A percentile compares a stretch with the other conserved stretches of the same genome.
phyloP scores from a whole-genome alignment of 2,113 vertebrate species.

The Cololabis saira region DNA sequence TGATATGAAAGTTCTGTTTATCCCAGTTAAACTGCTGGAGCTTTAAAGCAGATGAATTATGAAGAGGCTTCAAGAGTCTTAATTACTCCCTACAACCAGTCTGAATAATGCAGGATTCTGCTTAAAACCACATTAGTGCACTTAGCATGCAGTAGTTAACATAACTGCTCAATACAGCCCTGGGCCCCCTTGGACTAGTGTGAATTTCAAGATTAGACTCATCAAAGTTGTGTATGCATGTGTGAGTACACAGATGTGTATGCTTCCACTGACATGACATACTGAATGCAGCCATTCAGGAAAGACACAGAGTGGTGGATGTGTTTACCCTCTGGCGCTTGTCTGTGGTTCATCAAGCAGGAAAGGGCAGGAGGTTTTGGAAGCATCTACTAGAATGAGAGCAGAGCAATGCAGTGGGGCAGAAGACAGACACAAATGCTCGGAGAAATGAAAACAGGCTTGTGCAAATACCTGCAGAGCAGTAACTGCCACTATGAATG shows the following conservation, averaged over 20 bases:
- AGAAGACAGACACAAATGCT: slow-evolving; percentile 43
- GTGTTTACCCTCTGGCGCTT: slow-evolving; percentile 75
- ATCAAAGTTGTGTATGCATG: slow-evolving; percentile 59
- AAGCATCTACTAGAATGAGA: slow-evolving; percentile 42
- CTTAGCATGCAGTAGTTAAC: slow-evolving; percentile 71
- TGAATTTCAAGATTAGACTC: slow-evolving; percentile 67
- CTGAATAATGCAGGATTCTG: slow-evolving; percentile 79
- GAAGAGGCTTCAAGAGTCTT: slow-evolving; percentile 69
- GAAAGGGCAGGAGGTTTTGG: slow-evolving; percentile 41
- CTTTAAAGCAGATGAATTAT: slow-evolving; percentile 78
- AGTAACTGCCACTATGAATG: no score
- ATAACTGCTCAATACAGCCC: slow-evolving; percentile 67
- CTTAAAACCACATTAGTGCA: slow-evolving; percentile 59
- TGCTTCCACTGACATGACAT: slow-evolving; percentile 54
- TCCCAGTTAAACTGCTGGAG: slow-evolving; percentile 45
- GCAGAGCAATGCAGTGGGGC: slow-evolving; percentile 44
- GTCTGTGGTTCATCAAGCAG: slow-evolving; percentile 61
- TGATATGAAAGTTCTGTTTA: slow-evolving; percentile 73
- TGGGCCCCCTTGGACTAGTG: slow-evolving; percentile 54
- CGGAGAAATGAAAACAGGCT: slow-evolving; percentile 22
- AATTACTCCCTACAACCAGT: slow-evolving; percentile 70
- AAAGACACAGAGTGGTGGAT: slow-evolving; percentile 50
- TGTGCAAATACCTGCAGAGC: slow-evolving; percentile 11
- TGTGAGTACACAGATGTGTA: slow-evolving; percentile 52
- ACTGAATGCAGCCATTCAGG: slow-evolving; percentile 64